Percentiles rank a stretch among this genome's conserved stretches.
These are phyloP conservation scores for Aleiodes testaceus DNA, from an alignment of 2,888 invertebrate genomes.

Conservation along the genomic window DNA sequence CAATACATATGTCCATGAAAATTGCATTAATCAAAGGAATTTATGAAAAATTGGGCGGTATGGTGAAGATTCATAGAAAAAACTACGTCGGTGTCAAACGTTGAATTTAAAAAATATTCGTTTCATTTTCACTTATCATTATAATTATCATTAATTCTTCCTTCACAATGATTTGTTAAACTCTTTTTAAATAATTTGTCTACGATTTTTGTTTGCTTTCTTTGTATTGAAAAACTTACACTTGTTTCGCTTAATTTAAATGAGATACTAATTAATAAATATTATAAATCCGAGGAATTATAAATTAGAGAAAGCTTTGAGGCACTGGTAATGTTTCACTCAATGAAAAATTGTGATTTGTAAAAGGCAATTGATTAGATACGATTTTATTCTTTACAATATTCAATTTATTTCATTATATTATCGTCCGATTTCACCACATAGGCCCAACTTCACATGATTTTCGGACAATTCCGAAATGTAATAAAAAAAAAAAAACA, in stretches of 20 bases:
- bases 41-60: neutral
- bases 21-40: neutral
- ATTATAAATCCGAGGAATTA: constrained; percentile 1
- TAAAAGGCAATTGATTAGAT: constrained; percentile 11
- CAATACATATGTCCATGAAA: constrained; percentile 23
- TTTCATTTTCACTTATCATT: constrained; percentile 9
- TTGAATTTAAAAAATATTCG: constrained; percentile 27
- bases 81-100: constrained; percentile 20
- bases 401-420: constrained; percentile 1
- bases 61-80: constrained; percentile 29
- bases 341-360: neutral
- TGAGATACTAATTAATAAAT: neutral
- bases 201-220: constrained; percentile 4
- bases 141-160: constrained; percentile 8
- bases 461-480: neutral
- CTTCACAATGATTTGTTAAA: neutral
- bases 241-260: neutral
- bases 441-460: constrained; percentile 5
- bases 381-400: neutral
- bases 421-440: neutral
- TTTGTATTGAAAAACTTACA: constrained; percentile 20
- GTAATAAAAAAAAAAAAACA: neutral
- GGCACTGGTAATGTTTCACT: neutral
- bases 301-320: constrained; percentile 23
- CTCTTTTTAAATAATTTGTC: neutral